phyloP scores from a whole-genome alignment of 30 jellyfish, hydroid and myxozoan species.

The Pseudorhiza aurosa region DNA sequence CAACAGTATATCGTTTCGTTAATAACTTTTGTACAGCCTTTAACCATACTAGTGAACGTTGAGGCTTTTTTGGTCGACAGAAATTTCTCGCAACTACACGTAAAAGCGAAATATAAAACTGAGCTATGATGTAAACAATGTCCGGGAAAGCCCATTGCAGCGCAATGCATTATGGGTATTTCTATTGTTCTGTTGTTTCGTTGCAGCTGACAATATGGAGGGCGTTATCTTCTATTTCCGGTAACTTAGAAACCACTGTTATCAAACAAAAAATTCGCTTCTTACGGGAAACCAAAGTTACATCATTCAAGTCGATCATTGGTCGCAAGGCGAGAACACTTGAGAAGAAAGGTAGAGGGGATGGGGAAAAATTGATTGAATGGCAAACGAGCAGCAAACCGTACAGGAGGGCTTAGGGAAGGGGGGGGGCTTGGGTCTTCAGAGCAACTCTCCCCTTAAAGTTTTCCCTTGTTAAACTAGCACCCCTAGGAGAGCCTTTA shows the following conservation, averaged over 20 bases:
- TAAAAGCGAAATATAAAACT: slow-evolving; percentile 6
- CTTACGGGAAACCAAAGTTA: background rate
- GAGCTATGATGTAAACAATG: slow-evolving; percentile 23
- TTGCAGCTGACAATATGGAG: background rate
- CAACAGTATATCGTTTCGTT: background rate
- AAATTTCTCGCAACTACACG: slow-evolving; percentile 1
- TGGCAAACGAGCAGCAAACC: too few species aligned
- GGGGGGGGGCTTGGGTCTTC: too few species aligned
- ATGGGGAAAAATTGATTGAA: too few species aligned
- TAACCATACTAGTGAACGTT: background rate
- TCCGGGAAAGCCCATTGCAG: slow-evolving; percentile 44
- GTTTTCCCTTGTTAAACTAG: too few species aligned
- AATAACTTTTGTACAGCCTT: background rate
- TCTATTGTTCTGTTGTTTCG: slow-evolving; percentile 24
- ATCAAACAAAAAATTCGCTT: background rate
- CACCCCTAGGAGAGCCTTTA: too few species aligned
- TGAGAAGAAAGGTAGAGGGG: too few species aligned
- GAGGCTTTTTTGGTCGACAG: background rate
- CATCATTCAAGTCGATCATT: too few species aligned
- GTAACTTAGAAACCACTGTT: slow-evolving; percentile 13
- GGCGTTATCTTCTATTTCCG: slow-evolving; percentile 16
- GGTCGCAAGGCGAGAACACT: too few species aligned
- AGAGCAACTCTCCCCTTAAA: too few species aligned
- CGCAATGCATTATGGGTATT: slow-evolving; percentile 63
- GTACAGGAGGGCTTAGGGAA: too few species aligned